Conservation (phyloP, 2,113 vertebrate species). For the Ifrita kowaldi region DNA sequence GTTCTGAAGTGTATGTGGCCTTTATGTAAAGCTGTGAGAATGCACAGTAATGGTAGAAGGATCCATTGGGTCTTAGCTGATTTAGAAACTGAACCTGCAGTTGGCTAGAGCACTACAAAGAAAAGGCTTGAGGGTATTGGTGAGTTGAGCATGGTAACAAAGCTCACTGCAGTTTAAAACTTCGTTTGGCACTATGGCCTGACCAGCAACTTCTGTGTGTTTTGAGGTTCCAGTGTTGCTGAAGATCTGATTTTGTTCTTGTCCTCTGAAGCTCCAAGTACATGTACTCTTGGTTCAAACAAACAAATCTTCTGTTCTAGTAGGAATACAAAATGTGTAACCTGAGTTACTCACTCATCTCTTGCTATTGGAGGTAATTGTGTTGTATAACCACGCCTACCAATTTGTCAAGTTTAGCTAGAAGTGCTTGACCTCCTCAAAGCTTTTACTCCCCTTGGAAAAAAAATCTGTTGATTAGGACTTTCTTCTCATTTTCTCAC, state of each 20-base stretch:
- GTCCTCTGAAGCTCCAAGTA: neutral
- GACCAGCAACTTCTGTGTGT: neutral
- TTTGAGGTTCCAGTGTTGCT: neutral
- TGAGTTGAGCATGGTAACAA: neutral
- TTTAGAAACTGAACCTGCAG: neutral
- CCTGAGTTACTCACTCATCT: neutral
- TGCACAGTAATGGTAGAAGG: neutral
- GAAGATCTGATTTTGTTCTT: neutral
- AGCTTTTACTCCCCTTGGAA: neutral
- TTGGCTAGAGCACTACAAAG: neutral
- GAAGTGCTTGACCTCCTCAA: neutral
- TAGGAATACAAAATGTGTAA: neutral
- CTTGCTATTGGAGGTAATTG: neutral
- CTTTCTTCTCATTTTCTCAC: neutral
- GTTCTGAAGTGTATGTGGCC: neutral
- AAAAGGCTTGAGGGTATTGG: neutral
- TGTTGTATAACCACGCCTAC: neutral
- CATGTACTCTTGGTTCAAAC: neutral
- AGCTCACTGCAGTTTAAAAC: neutral
- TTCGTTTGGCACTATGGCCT: neutral
- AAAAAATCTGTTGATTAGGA: neutral
- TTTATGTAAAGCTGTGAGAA: neutral
- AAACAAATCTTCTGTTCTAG: neutral
- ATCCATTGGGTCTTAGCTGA: neutral
- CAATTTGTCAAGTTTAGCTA: neutral